Evolutionary conservation across 1,140 invertebrate species (phyloP).

Genomic region (Lepidostoma basale): DNA sequence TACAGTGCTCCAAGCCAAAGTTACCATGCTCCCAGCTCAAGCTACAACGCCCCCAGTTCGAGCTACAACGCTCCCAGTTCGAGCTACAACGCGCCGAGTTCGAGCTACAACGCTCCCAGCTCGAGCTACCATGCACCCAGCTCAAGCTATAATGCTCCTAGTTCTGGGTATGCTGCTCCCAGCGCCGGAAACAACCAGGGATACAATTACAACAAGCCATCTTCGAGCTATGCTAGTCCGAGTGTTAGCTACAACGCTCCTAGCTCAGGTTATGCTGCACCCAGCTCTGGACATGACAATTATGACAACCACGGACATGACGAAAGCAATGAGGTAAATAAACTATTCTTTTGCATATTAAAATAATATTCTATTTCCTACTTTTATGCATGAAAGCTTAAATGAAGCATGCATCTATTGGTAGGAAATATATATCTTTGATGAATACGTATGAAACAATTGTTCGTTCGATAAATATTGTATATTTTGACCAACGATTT

Average conservation of each 20-base stretch:
- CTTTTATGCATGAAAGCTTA: too few relatives aligned
- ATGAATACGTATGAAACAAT: too few relatives aligned
- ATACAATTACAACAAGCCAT: neutral
- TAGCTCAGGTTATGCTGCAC: slow-evolving; percentile 18
- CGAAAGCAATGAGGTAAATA: slow-evolving; percentile 45
- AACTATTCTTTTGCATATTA: too few relatives aligned
- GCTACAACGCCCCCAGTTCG: slow-evolving; percentile 13
- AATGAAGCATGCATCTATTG: too few relatives aligned
- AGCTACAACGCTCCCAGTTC: slow-evolving; percentile 15
- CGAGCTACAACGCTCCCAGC: slow-evolving; percentile 26
- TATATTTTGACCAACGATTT: too few relatives aligned
- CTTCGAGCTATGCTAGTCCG: slow-evolving; percentile 21
- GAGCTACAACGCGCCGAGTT: slow-evolving; percentile 25
- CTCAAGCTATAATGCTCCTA: slow-evolving; percentile 27
- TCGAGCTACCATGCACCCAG: slow-evolving; percentile 31
- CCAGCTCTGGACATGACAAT: slow-evolving; percentile 37
- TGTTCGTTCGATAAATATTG: too few relatives aligned
- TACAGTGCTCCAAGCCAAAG: slow-evolving; percentile 30
- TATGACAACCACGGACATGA: slow-evolving; percentile 42
- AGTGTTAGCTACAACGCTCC: slow-evolving; percentile 6
- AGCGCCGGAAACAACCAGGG: slow-evolving; percentile 12
- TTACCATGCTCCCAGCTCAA: slow-evolving; percentile 10
- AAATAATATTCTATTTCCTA: too few relatives aligned
- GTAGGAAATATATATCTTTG: too few relatives aligned
- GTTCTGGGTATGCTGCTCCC: slow-evolving; percentile 27